Conservation (phyloP, 2,113 vertebrate species). For the Thamnophis sirtalis region DNA sequence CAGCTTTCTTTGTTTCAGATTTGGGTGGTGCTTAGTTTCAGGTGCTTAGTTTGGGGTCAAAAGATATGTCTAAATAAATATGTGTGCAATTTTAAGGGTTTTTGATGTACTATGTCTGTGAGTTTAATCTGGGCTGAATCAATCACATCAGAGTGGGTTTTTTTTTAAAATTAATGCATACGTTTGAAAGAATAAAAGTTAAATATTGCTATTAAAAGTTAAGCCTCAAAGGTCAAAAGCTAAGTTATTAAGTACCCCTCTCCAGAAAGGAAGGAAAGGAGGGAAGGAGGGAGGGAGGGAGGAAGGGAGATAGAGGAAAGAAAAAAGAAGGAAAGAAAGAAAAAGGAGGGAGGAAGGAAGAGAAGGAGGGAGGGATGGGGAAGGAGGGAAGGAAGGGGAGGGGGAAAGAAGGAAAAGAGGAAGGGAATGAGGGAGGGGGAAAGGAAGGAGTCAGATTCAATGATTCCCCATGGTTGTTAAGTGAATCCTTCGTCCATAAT, state of each 20-base stretch:
- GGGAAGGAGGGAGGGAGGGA: too few species aligned
- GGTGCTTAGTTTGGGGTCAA: neutral
- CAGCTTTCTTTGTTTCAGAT: neutral
- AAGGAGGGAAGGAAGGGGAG: too few species aligned
- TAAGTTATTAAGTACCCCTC: neutral
- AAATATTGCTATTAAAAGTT: neutral
- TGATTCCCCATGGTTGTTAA: too few species aligned
- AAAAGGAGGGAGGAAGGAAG: too few species aligned
- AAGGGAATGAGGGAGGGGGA: too few species aligned
- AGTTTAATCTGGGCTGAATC: neutral
- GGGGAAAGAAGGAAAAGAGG: too few species aligned
- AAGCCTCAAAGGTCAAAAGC: neutral
- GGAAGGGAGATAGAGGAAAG: too few species aligned
- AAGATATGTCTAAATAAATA: neutral
- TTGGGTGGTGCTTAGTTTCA: neutral
- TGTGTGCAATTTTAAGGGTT: neutral
- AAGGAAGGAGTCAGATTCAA: too few species aligned
- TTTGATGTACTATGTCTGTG: neutral
- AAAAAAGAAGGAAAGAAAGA: too few species aligned
- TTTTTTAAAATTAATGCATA: neutral
- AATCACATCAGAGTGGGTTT: neutral
- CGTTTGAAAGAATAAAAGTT: neutral
- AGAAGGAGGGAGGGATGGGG: too few species aligned
- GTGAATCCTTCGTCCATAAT: too few species aligned
- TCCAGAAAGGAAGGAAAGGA: too few species aligned